A percentile compares a stretch with the other conserved stretches of the same genome.
Conservation (phyloP, 2,888 invertebrate genomes). For the Adela reaumurella region DNA sequence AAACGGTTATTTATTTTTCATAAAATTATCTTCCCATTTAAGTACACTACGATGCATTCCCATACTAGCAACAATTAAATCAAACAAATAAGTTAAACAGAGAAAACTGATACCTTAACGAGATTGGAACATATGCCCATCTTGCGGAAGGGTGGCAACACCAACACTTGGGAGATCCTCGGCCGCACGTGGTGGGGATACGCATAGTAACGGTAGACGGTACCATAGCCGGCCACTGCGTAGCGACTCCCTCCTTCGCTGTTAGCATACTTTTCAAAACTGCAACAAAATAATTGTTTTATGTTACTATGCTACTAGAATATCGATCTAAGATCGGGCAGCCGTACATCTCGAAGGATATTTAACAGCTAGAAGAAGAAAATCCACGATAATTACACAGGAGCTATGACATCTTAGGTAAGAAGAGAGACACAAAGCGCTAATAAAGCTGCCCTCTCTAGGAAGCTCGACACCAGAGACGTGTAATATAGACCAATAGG, state of each 20-base stretch:
- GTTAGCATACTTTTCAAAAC: slow-evolving; percentile 67
- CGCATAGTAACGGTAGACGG: slow-evolving; percentile 92
- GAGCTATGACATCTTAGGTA: too few species aligned
- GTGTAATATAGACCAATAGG: too few species aligned
- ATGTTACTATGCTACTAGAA: too few species aligned
- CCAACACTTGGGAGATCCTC: slow-evolving; percentile 87
- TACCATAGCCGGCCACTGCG: slow-evolving; percentile 83
- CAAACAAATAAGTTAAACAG: background rate
- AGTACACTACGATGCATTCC: background rate
- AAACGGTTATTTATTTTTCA: too few species aligned
- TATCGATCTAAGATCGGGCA: too few species aligned
- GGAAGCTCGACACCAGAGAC: too few species aligned
- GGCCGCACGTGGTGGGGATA: slow-evolving; percentile 86
- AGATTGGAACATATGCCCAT: slow-evolving; percentile 81
- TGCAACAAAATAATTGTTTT: slow-evolving; percentile 26
- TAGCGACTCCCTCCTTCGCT: slow-evolving; percentile 59
- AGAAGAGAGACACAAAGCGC: too few species aligned
- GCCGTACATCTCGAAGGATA: too few species aligned
- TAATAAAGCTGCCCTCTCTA: too few species aligned
- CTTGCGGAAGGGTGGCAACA: slow-evolving; percentile 88
- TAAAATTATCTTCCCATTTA: too few species aligned
- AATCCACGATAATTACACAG: too few species aligned
- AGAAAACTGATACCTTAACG: slow-evolving; percentile 55
- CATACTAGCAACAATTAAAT: background rate
- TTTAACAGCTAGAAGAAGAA: too few species aligned